These are phyloP conservation scores for Heliconius hewitsoni DNA, from an alignment of 1,140 invertebrate species.

Conservation along the genomic window DNA sequence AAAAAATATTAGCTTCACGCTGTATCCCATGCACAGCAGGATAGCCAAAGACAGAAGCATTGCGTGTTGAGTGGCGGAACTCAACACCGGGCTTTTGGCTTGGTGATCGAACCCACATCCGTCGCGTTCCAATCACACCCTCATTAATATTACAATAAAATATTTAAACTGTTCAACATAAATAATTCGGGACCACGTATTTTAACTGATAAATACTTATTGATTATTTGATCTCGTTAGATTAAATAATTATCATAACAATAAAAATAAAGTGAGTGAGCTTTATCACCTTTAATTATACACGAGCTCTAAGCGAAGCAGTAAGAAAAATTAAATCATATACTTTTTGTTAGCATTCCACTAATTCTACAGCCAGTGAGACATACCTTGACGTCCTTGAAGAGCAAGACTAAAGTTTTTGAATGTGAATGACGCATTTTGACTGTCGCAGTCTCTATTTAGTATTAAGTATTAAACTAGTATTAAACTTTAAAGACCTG, in stretches of 20 bases:
- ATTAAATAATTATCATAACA: background rate
- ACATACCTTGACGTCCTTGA: conserved; percentile 62
- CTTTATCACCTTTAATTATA: background rate
- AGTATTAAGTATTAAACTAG: conserved; percentile 23
- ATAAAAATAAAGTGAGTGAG: background rate
- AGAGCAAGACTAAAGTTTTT: conserved; percentile 54
- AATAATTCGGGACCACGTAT: background rate
- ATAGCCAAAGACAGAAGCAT: no score
- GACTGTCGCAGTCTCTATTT: conserved; percentile 10
- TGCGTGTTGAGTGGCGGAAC: no score
- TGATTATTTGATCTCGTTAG: background rate
- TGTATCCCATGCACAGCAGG: no score
- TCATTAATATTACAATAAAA: conserved; percentile 17
- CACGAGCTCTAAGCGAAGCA: background rate
- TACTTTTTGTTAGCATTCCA: conserved; percentile 57
- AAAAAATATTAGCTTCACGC: no score
- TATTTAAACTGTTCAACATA: background rate
- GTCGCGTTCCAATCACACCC: no score
- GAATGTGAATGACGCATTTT: conserved; percentile 57
- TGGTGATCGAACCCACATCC: no score
- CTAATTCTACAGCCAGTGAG: conserved; percentile 47
- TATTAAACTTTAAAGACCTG: conserved; percentile 1
- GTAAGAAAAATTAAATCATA: conserved; percentile 9
- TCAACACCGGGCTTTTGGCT: no score
- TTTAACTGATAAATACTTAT: background rate